Conservation (phyloP, 2,888 invertebrate species). For the Acronicta leporina region DNA sequence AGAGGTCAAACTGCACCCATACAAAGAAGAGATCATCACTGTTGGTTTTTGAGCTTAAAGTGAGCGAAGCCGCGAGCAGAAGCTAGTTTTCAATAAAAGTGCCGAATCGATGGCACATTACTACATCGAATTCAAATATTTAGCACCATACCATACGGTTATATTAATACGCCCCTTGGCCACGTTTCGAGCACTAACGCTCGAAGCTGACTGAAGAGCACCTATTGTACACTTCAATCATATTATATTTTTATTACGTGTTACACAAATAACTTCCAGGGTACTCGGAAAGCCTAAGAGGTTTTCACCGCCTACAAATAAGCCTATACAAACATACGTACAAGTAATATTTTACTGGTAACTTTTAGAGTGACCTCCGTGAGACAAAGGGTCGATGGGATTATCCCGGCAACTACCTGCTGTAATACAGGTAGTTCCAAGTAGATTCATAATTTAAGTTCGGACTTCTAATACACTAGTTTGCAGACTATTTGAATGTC, state of each 20-base stretch:
- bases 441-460: slow-evolving; percentile 72
- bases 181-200: slow-evolving; percentile 16
- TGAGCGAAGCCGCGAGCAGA: no score
- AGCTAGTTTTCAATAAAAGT: no score
- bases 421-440: slow-evolving; percentile 68
- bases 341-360: slow-evolving; percentile 66
- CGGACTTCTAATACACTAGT: slow-evolving; percentile 59
- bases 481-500: slow-evolving; percentile 55
- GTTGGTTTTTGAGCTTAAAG: no score
- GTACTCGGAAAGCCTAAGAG: neutral
- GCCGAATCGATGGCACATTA: slow-evolving; percentile 7
- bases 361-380: slow-evolving; percentile 66
- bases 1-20: no score
- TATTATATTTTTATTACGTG: slow-evolving; percentile 20
- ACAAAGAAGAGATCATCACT: no score
- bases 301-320: slow-evolving; percentile 16
- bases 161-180: slow-evolving; percentile 10
- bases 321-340: slow-evolving; percentile 18
- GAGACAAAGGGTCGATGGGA: slow-evolving; percentile 67
- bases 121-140: slow-evolving; percentile 22
- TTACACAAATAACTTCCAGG: slow-evolving; percentile 10
- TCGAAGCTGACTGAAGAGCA: slow-evolving; percentile 18
- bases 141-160: slow-evolving; percentile 14
- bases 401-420: slow-evolving; percentile 70
- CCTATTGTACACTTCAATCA: slow-evolving; percentile 16